phyloP scores from a whole-genome alignment of 2,888 invertebrate species.

The Melanchra persicariae region DNA sequence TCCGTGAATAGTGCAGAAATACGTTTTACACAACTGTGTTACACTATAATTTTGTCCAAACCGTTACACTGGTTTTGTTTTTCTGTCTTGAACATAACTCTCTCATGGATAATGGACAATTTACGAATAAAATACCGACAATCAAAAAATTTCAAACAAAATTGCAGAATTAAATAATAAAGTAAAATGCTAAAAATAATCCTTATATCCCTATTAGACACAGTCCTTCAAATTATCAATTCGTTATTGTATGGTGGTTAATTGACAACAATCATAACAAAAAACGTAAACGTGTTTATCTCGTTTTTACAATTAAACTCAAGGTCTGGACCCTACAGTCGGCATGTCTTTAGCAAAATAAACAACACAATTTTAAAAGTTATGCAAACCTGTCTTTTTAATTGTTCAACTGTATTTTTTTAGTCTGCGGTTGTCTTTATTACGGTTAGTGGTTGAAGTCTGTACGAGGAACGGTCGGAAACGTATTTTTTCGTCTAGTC shows the following conservation, averaged over 20 bases:
- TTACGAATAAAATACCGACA: slow-evolving; percentile 19
- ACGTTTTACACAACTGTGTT: slow-evolving; percentile 17
- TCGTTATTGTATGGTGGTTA: slow-evolving; percentile 63
- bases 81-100: neutral
- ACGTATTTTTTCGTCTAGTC: slow-evolving; percentile 87
- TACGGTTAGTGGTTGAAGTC: slow-evolving; percentile 53
- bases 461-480: slow-evolving; percentile 79
- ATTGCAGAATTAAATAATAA: slow-evolving; percentile 26
- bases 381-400: slow-evolving; percentile 43
- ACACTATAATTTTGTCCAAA: slow-evolving; percentile 12
- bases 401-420: slow-evolving; percentile 51
- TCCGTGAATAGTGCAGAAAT: neutral
- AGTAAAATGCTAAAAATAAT: slow-evolving; percentile 57
- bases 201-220: slow-evolving; percentile 56
- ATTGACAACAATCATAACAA: slow-evolving; percentile 59
- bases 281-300: slow-evolving; percentile 59
- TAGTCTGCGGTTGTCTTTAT: slow-evolving; percentile 58
- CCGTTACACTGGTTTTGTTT: slow-evolving; percentile 1
- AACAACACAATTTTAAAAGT: slow-evolving; percentile 49
- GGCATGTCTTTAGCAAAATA: slow-evolving; percentile 52
- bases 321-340: slow-evolving; percentile 58
- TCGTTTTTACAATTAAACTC: slow-evolving; percentile 56
- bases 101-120: slow-evolving; percentile 5
- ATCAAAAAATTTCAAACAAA: slow-evolving; percentile 39
- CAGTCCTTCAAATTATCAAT: slow-evolving; percentile 63